Evolutionary conservation across 1,140 invertebrate species (phyloP).

Genomic region (Drosophila setifemur): DNA sequence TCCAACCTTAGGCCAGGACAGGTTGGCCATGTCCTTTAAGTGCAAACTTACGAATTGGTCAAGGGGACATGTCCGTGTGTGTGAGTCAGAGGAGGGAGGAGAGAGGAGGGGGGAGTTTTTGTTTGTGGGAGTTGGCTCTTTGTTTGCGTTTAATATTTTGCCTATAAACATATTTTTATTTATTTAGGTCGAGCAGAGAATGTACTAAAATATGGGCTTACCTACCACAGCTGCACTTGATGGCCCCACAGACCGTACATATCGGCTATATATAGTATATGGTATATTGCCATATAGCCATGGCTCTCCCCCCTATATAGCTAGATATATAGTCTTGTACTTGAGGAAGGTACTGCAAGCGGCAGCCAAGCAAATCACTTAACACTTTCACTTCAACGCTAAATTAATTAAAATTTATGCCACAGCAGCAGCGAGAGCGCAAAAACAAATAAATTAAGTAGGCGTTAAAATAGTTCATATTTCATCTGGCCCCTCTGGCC

Average conservation of each 20-base stretch:
- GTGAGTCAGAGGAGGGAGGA: too few species aligned
- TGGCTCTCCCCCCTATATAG: not conserved
- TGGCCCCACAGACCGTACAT: slow-evolving; percentile 11
- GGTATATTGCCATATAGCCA: slow-evolving; percentile 8
- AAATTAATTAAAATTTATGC: slow-evolving; percentile 80
- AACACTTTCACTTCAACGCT: slow-evolving; percentile 75
- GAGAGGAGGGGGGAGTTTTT: not conserved
- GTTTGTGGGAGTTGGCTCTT: slow-evolving; percentile 8
- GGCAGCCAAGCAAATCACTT: slow-evolving; percentile 51
- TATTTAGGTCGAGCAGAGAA: slow-evolving; percentile 76
- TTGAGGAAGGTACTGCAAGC: slow-evolving; percentile 23
- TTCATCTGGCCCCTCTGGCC: slow-evolving; percentile 56
- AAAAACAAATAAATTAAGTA: slow-evolving; percentile 80
- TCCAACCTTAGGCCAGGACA: slow-evolving; percentile 72
- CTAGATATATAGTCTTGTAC: slow-evolving; percentile 3
- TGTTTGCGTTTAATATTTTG: slow-evolving; percentile 81
- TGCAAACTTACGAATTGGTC: slow-evolving; percentile 75
- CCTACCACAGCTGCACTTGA: slow-evolving; percentile 54
- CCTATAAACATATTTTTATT: slow-evolving; percentile 82
- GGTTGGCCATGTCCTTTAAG: slow-evolving; percentile 71
- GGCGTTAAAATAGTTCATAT: slow-evolving; percentile 82
- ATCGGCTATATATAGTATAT: slow-evolving; percentile 29
- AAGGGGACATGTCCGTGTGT: slow-evolving; percentile 63
- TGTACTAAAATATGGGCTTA: slow-evolving; percentile 60
- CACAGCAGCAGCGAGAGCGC: slow-evolving; percentile 13